Conservation (phyloP, 2,113 vertebrate species). For the Hippocampus comes region DNA sequence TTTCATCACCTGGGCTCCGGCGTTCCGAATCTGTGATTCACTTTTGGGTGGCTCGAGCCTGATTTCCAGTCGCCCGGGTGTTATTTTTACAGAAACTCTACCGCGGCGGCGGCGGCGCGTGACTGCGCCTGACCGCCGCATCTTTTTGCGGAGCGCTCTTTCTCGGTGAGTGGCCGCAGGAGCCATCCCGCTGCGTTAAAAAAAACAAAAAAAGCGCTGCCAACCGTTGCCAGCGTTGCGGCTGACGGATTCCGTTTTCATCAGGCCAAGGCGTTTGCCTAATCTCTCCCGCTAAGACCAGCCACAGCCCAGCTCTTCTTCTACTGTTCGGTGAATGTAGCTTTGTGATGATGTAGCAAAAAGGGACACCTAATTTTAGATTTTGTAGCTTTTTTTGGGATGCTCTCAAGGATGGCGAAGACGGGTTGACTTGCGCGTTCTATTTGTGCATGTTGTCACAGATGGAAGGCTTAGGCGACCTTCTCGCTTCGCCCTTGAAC, state of each 20-base stretch:
- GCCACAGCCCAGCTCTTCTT: conserved; percentile 75
- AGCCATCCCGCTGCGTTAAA: conserved; percentile 60
- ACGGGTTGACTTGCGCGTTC: conserved; percentile 50
- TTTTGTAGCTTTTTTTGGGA: conserved; percentile 73
- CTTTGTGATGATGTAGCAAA: conserved; percentile 79
- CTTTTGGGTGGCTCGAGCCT: conserved; percentile 15
- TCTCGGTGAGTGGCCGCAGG: conserved; percentile 49
- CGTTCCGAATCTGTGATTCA: conserved; percentile 19
- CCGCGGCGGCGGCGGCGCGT: not conserved
- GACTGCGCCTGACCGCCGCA: conserved; percentile 31
- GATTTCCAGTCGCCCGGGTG: conserved; percentile 24
- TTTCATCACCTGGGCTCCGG: conserved; percentile 27
- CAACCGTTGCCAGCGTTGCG: conserved; percentile 38
- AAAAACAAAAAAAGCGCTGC: conserved; percentile 15
- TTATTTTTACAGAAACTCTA: conserved; percentile 10
- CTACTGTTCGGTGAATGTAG: conserved; percentile 78
- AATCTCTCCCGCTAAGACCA: conserved; percentile 70
- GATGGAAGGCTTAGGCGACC: conserved; percentile 68
- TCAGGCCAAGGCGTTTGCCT: conserved; percentile 36
- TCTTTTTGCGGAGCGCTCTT: conserved; percentile 39
- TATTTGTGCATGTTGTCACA: conserved; percentile 76
- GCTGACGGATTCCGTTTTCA: conserved; percentile 38
- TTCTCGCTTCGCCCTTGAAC: conserved; percentile 53
- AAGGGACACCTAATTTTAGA: conserved; percentile 71
- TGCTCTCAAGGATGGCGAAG: conserved; percentile 50